Conservation (phyloP, 2,113 vertebrate species). For the Plestiodon gilberti region DNA sequence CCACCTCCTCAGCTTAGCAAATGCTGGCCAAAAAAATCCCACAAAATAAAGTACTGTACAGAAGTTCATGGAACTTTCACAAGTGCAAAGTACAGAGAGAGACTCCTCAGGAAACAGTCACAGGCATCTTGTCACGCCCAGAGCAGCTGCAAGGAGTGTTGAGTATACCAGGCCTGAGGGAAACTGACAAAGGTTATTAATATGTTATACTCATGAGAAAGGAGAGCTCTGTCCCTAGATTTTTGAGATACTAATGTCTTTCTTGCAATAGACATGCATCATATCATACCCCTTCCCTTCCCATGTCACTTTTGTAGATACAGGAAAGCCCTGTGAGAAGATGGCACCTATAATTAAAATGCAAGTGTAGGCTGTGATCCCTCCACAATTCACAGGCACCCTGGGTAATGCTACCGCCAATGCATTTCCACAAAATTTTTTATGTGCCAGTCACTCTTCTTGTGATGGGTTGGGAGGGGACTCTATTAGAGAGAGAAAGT, state of each 20-base stretch:
- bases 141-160: constrained; percentile 30
- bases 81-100: neutral
- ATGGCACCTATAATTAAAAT: neutral
- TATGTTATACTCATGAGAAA: neutral
- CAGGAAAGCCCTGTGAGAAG: neutral
- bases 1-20: constrained; percentile 22
- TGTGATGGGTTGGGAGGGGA: constrained; percentile 28
- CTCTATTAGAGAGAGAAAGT: constrained; percentile 60
- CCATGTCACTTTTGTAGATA: neutral
- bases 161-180: fast-evolving
- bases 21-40: constrained; percentile 39
- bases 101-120: constrained; percentile 36
- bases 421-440: constrained; percentile 55
- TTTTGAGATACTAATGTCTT: neutral
- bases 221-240: neutral
- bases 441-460: constrained; percentile 51
- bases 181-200: neutral
- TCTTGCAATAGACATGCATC: too few relatives aligned
- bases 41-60: constrained; percentile 36
- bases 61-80: constrained; percentile 22
- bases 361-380: neutral
- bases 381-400: neutral
- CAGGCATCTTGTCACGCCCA: neutral
- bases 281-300: too few relatives aligned
- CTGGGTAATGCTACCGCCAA: neutral